Evolutionary conservation across 2,888 invertebrate genomes (phyloP), one percentile per base, ranked within the genome.

Genomic region (Melanophora roralis): DNA sequence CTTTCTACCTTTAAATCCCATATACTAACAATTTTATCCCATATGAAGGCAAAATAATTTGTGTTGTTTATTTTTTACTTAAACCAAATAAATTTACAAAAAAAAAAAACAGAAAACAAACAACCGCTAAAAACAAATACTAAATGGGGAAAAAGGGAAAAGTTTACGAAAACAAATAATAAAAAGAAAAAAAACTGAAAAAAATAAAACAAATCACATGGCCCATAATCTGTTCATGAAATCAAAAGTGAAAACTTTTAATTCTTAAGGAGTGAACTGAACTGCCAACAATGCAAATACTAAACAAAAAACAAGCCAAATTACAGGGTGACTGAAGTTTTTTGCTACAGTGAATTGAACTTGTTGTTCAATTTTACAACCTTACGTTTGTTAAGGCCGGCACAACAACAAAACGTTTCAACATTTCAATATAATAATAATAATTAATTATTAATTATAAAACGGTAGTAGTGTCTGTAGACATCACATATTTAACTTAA

Each of bases 181-280:
- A 38, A 40, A 8, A 19, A 38, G 36, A 34, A 14, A 62, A 47
- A 47, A 49, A 9, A 51, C 21, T 23, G 7, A 49, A 60, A 43
- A 51, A 64, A 38, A 14, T 14, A 65, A 67, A 36, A 53, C 55
- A 57, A 71, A 59, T 40, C 72, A 62, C 59, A 43, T 65, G 57
- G 49, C 49, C 57, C 65, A 73, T 65, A 74, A 74, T 55, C 73
- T 65, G 57, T 74, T 59, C 21, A 49, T 57, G 49, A 74, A 74
- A 65, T 65, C 73, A 74, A 74, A 65, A 65, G 59, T 67, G 65
- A 57, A 74, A 74, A 74, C 65, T 65, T 74, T 73, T 59, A 64
- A 73, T 57, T 60, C 64, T 65, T 55, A 49, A 65, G 65, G 38
- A 74, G 59, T 59, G 65, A 74, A 65, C 62, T 34, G 19, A 64